A percentile compares a stretch with the other conserved stretches of the same genome.
These are phyloP conservation scores for Gymnodraco acuticeps DNA, from an alignment of 2,797 vertebrate genomes.

Conservation along the genomic window DNA sequence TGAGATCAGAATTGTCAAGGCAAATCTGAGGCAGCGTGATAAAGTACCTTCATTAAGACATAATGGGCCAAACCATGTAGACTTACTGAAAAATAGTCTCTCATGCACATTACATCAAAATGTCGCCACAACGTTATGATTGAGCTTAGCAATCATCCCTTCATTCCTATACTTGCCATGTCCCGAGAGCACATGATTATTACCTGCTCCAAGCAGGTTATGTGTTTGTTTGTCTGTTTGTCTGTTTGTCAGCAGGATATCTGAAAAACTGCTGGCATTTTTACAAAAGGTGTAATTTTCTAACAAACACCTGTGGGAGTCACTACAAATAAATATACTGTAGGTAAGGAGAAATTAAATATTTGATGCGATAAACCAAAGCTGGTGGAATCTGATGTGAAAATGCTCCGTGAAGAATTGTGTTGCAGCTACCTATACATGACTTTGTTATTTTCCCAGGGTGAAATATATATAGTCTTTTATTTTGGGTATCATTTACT, in stretches of 20 bases:
- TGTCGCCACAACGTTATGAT: background rate
- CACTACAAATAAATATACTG: background rate
- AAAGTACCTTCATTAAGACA: background rate
- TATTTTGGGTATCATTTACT: slow-evolving; percentile 27
- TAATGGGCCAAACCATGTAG: background rate
- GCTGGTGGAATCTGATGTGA: slow-evolving; percentile 9
- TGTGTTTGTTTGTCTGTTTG: too few relatives aligned
- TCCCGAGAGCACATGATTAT: background rate
- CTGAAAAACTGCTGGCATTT: too few relatives aligned
- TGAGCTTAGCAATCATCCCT: background rate
- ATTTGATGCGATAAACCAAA: background rate
- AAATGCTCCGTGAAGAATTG: slow-evolving; percentile 26
- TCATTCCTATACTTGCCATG: background rate
- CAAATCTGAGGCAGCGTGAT: background rate
- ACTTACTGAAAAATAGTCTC: background rate
- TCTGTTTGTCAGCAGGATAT: too few relatives aligned
- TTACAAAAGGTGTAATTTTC: background rate
- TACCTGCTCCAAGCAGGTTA: too few relatives aligned
- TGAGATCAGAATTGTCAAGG: background rate
- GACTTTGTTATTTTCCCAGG: slow-evolving; percentile 27
- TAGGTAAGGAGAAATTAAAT: slow-evolving; percentile 1
- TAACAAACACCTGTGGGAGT: background rate
- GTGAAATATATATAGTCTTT: slow-evolving; percentile 41
- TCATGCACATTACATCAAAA: background rate
- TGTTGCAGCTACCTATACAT: slow-evolving; percentile 15